Percentiles rank a stretch among this genome's conserved stretches.
phyloP scores from a whole-genome alignment of 1,140 invertebrate genomes.

The Diorhabda carinulata region DNA sequence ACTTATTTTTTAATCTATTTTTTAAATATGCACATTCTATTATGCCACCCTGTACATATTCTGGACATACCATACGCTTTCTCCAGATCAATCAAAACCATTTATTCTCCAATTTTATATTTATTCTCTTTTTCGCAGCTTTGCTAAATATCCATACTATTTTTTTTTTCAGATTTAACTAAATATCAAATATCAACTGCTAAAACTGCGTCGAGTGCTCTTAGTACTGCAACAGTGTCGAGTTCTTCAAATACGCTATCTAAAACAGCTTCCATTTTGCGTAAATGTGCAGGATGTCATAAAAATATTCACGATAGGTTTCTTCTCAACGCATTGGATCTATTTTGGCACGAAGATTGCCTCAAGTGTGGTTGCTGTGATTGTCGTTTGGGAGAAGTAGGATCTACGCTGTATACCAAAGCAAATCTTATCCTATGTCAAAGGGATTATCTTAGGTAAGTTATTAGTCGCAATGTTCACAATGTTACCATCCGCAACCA shows the following conservation, averaged over 20 bases:
- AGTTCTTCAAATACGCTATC: slow-evolving; percentile 35
- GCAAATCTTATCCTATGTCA: slow-evolving; percentile 90
- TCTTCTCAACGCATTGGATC: slow-evolving; percentile 74
- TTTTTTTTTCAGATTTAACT: slow-evolving; percentile 41
- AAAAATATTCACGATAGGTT: slow-evolving; percentile 73
- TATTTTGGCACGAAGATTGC: slow-evolving; percentile 94
- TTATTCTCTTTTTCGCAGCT: too few species aligned
- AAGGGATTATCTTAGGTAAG: slow-evolving; percentile 87
- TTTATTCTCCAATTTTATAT: too few species aligned
- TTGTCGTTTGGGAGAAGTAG: slow-evolving; percentile 86
- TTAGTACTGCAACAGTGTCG: slow-evolving; percentile 37
- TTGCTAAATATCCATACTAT: neutral
- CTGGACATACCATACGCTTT: too few species aligned
- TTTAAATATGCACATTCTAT: too few species aligned
- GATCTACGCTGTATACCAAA: slow-evolving; percentile 87
- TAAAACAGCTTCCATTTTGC: slow-evolving; percentile 46
- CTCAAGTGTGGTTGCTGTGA: slow-evolving; percentile 91
- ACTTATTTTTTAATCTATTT: too few species aligned
- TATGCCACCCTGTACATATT: too few species aligned
- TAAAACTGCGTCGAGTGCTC: slow-evolving; percentile 31
- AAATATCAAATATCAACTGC: slow-evolving; percentile 41
- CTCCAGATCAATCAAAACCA: too few species aligned
- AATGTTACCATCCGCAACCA: too few species aligned
- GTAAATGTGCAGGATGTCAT: slow-evolving; percentile 73
- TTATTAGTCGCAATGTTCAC: neutral